A percentile compares a stretch with the other conserved stretches of the same genome.
phyloP scores from a whole-genome alignment of 1,140 invertebrate species.

The Mya arenaria region DNA sequence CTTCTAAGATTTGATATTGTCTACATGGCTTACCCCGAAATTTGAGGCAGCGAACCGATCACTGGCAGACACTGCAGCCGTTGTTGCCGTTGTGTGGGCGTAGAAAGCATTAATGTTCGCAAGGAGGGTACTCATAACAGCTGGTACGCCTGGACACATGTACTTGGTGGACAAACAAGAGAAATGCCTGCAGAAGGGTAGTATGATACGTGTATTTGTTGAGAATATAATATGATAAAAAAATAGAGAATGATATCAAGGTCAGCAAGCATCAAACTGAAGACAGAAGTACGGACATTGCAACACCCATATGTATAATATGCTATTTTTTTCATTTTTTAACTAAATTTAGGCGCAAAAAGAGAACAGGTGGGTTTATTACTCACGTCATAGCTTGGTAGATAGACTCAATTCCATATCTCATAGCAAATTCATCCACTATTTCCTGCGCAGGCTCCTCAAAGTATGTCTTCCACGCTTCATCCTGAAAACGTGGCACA shows the following conservation, averaged over 20 bases:
- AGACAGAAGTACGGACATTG: too few species aligned
- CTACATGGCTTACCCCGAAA: constrained; percentile 95
- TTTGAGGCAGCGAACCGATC: constrained; percentile 99
- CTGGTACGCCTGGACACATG: constrained; percentile 98
- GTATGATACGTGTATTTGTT: too few species aligned
- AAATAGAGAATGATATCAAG: too few species aligned
- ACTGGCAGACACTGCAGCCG: constrained; percentile 96
- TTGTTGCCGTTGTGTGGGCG: constrained; percentile 99
- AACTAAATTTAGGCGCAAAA: too few species aligned
- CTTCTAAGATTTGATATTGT: too few species aligned
- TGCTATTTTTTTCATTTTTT: too few species aligned
- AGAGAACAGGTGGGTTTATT: too few species aligned
- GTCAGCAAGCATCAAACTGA: too few species aligned
- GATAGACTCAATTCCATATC: constrained; percentile 99
- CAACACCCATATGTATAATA: too few species aligned
- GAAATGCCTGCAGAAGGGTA: constrained; percentile 90
- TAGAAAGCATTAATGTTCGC: constrained; percentile 99
- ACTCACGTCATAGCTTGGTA: constrained; percentile 99
- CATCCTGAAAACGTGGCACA: constrained; percentile 85
- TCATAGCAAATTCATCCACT: constrained; percentile 99
- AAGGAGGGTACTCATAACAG: constrained; percentile 98
- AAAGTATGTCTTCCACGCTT: constrained; percentile 99
- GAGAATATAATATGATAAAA: too few species aligned
- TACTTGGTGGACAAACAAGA: constrained; percentile 99
- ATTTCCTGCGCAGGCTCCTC: constrained; percentile 99